A percentile compares a stretch with the other conserved stretches of the same genome.
Conservation (phyloP, 2,888 invertebrate species). For the Biston stratarius region DNA sequence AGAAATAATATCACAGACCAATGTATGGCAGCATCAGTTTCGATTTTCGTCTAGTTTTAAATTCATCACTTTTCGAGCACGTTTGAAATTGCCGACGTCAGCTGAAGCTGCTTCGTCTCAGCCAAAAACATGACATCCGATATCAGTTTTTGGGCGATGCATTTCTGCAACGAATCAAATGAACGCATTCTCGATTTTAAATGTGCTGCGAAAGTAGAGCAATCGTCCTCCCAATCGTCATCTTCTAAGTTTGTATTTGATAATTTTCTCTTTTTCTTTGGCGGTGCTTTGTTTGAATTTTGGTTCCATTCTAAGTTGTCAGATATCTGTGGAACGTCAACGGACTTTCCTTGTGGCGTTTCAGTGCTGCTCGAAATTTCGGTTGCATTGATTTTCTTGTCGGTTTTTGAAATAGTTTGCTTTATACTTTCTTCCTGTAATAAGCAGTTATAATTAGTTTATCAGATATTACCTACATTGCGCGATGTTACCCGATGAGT, state of each 20-base stretch:
- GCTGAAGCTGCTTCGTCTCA: constrained; percentile 27
- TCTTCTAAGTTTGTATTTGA: neutral
- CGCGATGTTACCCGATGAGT: neutral
- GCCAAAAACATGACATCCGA: constrained; percentile 39
- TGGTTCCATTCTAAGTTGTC: neutral
- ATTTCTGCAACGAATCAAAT: constrained; percentile 27
- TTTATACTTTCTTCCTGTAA: neutral
- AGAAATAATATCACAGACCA: too few species aligned
- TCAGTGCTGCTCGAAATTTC: constrained; percentile 8
- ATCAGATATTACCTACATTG: neutral
- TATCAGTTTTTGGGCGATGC: constrained; percentile 38
- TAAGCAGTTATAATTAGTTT: neutral
- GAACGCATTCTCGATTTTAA: constrained; percentile 26
- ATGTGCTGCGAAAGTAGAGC: constrained; percentile 28
- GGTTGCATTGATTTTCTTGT: neutral
- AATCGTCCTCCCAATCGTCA: constrained; percentile 23
- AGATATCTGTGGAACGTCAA: too few species aligned
- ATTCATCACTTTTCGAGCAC: neutral
- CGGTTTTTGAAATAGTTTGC: too few species aligned
- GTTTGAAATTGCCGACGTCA: constrained; percentile 16
- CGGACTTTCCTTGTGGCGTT: neutral
- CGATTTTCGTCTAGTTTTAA: too few species aligned
- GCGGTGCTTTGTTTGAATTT: neutral
- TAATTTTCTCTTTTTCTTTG: neutral
- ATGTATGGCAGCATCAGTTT: too few species aligned